Evolutionary conservation across 2,888 invertebrate species (phyloP).

Genomic region (Hemaris fuciformis): DNA sequence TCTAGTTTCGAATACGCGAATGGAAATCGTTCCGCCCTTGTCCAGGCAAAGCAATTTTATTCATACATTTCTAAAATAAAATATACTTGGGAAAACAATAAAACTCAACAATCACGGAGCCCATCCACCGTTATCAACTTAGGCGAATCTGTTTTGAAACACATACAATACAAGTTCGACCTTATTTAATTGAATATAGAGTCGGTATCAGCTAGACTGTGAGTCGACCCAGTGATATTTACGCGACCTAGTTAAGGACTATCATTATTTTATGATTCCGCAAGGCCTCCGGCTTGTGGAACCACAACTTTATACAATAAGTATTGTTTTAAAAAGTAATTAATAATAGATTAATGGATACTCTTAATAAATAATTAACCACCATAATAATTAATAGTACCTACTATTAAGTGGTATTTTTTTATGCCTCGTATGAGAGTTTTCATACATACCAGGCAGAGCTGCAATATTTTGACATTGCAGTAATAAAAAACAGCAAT

Average conservation of each 20-base stretch:
- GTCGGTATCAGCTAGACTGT: not conserved
- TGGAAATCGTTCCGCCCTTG: too few relatives aligned
- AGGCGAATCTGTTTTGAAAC: not conserved
- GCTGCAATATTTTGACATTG: too few relatives aligned
- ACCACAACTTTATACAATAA: not conserved
- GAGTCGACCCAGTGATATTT: slow-evolving; percentile 17
- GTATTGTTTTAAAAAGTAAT: not conserved
- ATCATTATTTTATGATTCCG: slow-evolving; percentile 15
- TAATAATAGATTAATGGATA: not conserved
- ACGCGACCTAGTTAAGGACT: slow-evolving; percentile 16
- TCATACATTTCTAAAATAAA: not conserved
- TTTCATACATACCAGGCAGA: too few relatives aligned
- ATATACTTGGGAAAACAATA: not conserved
- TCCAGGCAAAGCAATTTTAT: too few relatives aligned
- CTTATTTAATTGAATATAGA: not conserved
- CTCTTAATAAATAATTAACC: not conserved
- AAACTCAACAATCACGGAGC: slow-evolving; percentile 5
- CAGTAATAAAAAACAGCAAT: too few relatives aligned
- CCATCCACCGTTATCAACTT: slow-evolving; percentile 1
- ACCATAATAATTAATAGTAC: too few relatives aligned
- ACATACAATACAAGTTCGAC: not conserved
- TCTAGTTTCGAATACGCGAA: too few relatives aligned
- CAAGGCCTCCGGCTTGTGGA: not conserved
- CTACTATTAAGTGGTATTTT: too few relatives aligned
- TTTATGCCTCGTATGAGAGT: too few relatives aligned